Percentiles rank a stretch among this genome's conserved stretches.
Evolutionary conservation across 2,888 invertebrate species (phyloP).

Genomic region (Noctua janthe): DNA sequence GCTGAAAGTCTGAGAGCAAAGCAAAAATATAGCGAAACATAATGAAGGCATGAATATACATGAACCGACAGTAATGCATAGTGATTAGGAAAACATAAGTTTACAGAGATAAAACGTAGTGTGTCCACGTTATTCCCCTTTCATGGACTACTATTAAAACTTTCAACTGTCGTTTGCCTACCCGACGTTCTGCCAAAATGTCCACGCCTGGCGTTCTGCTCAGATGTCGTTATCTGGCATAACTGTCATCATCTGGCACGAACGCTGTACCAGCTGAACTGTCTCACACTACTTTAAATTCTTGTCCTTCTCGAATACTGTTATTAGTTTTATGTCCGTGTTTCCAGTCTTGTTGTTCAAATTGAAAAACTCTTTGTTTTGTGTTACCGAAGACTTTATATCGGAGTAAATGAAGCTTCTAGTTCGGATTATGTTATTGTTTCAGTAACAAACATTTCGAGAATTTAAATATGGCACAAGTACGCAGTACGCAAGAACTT

Average conservation of each 20-base stretch:
- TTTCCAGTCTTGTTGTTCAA: conserved; percentile 1
- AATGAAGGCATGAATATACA: conserved; percentile 55
- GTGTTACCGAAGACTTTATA: not conserved
- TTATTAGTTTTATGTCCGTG: conserved; percentile 11
- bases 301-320: conserved; percentile 28
- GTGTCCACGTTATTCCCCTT: conserved; percentile 4
- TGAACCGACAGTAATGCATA: conserved; percentile 35
- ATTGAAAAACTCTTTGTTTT: conserved; percentile 9
- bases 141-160: conserved; percentile 42
- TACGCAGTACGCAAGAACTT: not conserved
- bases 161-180: conserved; percentile 36
- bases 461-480: not conserved
- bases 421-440: not conserved
- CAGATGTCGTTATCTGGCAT: conserved; percentile 37
- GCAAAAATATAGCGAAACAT: conserved; percentile 53
- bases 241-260: conserved; percentile 42
- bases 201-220: conserved; percentile 37
- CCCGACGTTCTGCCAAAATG: conserved; percentile 29
- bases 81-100: conserved; percentile 45
- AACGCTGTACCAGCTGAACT: conserved; percentile 8
- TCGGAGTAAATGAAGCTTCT: not conserved
- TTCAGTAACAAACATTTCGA: not conserved
- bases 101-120: conserved; percentile 18
- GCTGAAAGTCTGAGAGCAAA: conserved; percentile 29
- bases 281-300: conserved; percentile 32